Evolutionary conservation across 2,797 vertebrate species (phyloP).

Genomic region (Ambastaia sidthimunki): DNA sequence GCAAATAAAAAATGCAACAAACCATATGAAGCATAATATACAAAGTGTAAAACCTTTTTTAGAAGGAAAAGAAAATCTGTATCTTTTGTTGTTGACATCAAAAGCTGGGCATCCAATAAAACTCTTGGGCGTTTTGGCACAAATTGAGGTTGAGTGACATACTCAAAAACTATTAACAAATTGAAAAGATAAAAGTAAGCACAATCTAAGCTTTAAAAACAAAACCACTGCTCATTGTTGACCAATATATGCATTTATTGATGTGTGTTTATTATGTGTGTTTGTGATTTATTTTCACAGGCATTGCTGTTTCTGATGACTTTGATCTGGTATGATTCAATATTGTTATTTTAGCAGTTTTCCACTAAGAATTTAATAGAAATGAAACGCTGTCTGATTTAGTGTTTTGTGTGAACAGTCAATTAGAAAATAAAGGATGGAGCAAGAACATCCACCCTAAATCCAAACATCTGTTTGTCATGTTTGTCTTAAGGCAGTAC

Average conservation of each 20-base stretch:
- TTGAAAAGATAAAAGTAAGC: too few relatives aligned
- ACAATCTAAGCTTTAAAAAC: too few relatives aligned
- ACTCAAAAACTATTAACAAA: too few relatives aligned
- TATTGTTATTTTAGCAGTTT: neutral
- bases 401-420: neutral
- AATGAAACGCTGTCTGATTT: neutral
- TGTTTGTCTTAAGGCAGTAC: constrained; percentile 14
- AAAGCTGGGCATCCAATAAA: too few relatives aligned
- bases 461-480: constrained; percentile 26
- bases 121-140: too few relatives aligned
- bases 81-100: too few relatives aligned
- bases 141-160: too few relatives aligned
- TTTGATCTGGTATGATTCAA: constrained; percentile 90
- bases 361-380: neutral
- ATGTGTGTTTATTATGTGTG: constrained; percentile 62
- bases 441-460: neutral
- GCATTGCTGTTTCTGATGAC: constrained; percentile 93
- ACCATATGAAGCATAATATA: too few relatives aligned
- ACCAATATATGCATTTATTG: neutral
- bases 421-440: neutral
- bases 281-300: constrained; percentile 66
- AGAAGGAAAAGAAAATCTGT: too few relatives aligned
- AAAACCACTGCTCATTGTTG: neutral
- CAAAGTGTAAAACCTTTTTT: too few relatives aligned
- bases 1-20: too few relatives aligned